These are phyloP conservation scores for Zaprionus davidi DNA, from an alignment of 1,140 invertebrate genomes.

Conservation along the genomic window DNA sequence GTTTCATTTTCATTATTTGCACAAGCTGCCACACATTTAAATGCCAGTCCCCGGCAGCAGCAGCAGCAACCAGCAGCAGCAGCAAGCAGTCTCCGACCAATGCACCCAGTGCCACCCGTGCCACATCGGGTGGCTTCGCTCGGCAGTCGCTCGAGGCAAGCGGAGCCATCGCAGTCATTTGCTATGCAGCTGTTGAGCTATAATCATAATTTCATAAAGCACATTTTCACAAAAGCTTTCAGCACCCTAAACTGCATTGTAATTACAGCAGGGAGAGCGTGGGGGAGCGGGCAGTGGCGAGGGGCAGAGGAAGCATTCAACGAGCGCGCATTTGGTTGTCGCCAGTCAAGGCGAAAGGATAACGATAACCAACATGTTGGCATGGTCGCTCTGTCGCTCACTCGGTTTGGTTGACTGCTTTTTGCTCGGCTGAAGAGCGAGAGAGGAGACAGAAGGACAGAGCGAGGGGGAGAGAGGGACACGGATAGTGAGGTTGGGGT, in stretches of 20 bases:
- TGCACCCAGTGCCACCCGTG: too few species aligned
- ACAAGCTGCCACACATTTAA: slow-evolving; percentile 81
- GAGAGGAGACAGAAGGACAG: not conserved
- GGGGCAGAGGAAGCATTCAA: slow-evolving; percentile 34
- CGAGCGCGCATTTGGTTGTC: slow-evolving; percentile 58
- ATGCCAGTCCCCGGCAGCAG: slow-evolving; percentile 49
- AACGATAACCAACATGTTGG: slow-evolving; percentile 72
- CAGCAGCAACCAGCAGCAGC: too few species aligned
- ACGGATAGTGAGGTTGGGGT: not conserved
- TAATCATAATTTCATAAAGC: slow-evolving; percentile 83
- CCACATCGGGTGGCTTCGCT: too few species aligned
- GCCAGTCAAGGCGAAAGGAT: slow-evolving; percentile 77
- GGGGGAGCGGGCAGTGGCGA: not conserved
- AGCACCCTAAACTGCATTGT: slow-evolving; percentile 82
- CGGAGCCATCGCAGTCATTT: slow-evolving; percentile 25
- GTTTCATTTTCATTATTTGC: slow-evolving; percentile 83
- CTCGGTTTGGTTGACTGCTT: slow-evolving; percentile 21
- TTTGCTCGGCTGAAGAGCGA: slow-evolving; percentile 2
- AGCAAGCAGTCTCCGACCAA: too few species aligned
- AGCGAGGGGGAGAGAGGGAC: not conserved
- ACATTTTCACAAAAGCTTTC: slow-evolving; percentile 83
- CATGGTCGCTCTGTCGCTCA: slow-evolving; percentile 34
- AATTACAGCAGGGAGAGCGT: slow-evolving; percentile 59
- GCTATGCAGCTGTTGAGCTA: slow-evolving; percentile 78
- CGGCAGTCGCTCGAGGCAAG: not conserved